Evolutionary conservation across 2,113 vertebrate species (phyloP).

Genomic region (Salvelinus alpinus): DNA sequence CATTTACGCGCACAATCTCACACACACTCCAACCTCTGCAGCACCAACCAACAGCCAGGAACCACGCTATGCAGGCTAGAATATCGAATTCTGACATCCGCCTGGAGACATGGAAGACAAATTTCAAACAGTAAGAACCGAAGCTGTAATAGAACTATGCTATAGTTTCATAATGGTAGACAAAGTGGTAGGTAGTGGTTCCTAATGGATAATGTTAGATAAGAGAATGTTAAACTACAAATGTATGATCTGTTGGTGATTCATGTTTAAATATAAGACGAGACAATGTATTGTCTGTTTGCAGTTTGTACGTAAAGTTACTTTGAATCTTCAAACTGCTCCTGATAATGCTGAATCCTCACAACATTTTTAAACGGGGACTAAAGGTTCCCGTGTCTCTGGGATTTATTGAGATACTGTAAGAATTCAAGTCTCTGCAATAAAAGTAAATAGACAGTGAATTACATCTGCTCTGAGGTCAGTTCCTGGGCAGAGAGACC

Average conservation of each 20-base stretch:
- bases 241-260: too few species aligned
- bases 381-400: slow-evolving; percentile 32
- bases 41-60: slow-evolving; percentile 5
- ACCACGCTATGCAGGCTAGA: slow-evolving; percentile 48
- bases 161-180: not conserved
- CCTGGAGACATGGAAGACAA: slow-evolving; percentile 37
- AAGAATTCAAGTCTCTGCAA: slow-evolving; percentile 37
- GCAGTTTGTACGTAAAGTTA: not conserved
- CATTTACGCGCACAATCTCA: not conserved
- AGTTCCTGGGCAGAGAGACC: slow-evolving; percentile 27
- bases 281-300: not conserved
- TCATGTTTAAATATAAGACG: too few species aligned
- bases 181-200: too few species aligned
- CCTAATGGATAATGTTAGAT: too few species aligned
- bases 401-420: slow-evolving; percentile 39
- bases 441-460: slow-evolving; percentile 34
- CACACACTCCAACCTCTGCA: slow-evolving; percentile 3
- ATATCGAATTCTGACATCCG: slow-evolving; percentile 36
- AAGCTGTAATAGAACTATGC: not conserved
- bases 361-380: not conserved
- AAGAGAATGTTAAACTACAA: too few species aligned
- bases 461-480: slow-evolving; percentile 25
- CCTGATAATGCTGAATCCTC: too few species aligned
- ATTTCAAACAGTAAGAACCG: slow-evolving; percentile 48
- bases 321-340: not conserved